These are phyloP conservation scores for Geothlypis trichas DNA, from an alignment of 2,113 vertebrate genomes.

Conservation along the genomic window DNA sequence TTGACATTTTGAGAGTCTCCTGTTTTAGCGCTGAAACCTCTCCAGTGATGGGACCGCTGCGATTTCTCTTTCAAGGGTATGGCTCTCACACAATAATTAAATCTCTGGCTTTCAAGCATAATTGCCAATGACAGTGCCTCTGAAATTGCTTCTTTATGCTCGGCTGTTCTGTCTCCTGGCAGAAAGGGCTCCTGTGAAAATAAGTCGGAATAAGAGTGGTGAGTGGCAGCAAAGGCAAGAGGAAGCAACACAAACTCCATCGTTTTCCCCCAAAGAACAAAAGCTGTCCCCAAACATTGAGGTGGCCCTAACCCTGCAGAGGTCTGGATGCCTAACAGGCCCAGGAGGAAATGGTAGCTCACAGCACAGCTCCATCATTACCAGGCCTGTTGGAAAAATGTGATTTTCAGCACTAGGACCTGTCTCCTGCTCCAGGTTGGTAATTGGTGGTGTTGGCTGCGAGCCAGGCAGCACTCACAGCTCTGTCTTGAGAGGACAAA, in stretches of 20 bases:
- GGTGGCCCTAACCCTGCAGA: neutral
- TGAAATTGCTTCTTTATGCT: neutral
- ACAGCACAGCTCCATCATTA: neutral
- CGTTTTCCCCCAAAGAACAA: neutral
- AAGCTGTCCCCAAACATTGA: neutral
- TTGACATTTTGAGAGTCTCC: neutral
- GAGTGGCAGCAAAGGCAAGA: neutral
- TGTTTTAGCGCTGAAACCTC: neutral
- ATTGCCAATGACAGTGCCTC: constrained; percentile 7
- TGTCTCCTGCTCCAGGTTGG: constrained; percentile 43
- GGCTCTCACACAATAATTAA: constrained; percentile 10
- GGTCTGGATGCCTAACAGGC: neutral
- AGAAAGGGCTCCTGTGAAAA: neutral
- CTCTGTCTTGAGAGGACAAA: constrained; percentile 59
- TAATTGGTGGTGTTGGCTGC: constrained; percentile 50
- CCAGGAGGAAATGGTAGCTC: neutral
- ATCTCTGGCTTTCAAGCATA: neutral
- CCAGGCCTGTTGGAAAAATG: neutral
- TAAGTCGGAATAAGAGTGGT: neutral
- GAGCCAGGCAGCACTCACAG: neutral
- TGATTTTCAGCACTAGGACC: neutral
- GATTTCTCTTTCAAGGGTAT: constrained; percentile 47
- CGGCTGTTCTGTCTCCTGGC: neutral
- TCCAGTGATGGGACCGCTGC: neutral
- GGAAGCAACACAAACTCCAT: neutral